phyloP scores from a whole-genome alignment of 2,888 invertebrate genomes.

The Baronia brevicornis region DNA sequence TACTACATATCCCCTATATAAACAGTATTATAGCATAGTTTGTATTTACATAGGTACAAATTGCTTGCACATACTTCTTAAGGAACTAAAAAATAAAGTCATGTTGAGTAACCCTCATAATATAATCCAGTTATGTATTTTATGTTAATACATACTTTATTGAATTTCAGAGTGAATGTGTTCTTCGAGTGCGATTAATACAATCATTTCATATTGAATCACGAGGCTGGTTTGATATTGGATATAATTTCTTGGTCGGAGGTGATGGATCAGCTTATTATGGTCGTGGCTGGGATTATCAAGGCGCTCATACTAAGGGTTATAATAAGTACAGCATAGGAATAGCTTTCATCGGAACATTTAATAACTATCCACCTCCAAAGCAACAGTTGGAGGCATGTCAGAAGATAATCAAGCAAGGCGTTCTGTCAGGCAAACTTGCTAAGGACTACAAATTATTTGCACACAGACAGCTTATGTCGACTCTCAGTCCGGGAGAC shows the following conservation, averaged over 20 bases:
- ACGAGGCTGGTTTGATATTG: slow-evolving; percentile 79
- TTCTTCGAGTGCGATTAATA: slow-evolving; percentile 75
- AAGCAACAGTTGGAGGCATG: slow-evolving; percentile 75
- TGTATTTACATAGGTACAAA: no score
- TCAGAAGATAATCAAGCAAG: slow-evolving; percentile 76
- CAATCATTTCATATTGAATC: slow-evolving; percentile 83
- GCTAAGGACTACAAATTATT: slow-evolving; percentile 78
- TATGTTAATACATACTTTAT: no score
- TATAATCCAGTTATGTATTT: no score
- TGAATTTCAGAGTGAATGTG: slow-evolving; percentile 71
- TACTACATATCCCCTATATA: no score
- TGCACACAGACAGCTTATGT: slow-evolving; percentile 79
- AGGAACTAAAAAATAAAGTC: no score
- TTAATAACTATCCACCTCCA: slow-evolving; percentile 68
- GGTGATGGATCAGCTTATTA: slow-evolving; percentile 85
- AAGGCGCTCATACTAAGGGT: slow-evolving; percentile 82
- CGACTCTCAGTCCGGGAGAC: slow-evolving; percentile 82
- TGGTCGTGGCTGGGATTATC: slow-evolving; percentile 83
- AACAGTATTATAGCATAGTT: no score
- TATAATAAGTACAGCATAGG: slow-evolving; percentile 81
- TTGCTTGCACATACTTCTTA: no score
- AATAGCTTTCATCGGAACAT: slow-evolving; percentile 84
- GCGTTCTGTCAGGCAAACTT: slow-evolving; percentile 77
- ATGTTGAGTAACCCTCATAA: no score
- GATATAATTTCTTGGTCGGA: slow-evolving; percentile 86